These are phyloP conservation scores for Lottia gigantea DNA, from an alignment of 2,888 invertebrate species.

Conservation along the genomic window DNA sequence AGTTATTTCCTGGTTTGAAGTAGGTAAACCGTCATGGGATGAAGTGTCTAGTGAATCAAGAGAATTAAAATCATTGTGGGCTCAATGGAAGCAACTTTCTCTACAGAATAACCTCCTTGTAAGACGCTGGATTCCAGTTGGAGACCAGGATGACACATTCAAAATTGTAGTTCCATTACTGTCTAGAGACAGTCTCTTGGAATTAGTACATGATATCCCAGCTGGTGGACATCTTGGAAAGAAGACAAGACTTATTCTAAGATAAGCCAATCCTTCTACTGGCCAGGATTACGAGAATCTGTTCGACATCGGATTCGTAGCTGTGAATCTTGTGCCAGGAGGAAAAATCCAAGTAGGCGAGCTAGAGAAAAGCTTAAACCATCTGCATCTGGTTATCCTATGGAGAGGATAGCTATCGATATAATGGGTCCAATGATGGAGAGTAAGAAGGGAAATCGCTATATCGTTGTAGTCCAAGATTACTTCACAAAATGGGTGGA, in stretches of 20 bases:
- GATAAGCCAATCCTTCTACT: not conserved
- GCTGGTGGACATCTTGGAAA: conserved; percentile 7
- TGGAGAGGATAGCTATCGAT: conserved; percentile 13
- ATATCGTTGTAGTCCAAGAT: conserved; percentile 6
- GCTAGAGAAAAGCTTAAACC: not conserved
- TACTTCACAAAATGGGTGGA: conserved; percentile 16
- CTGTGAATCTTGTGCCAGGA: conserved; percentile 1
- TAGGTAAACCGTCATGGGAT: not conserved
- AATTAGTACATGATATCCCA: not conserved
- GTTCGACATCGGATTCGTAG: not conserved
- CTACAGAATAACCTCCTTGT: not conserved
- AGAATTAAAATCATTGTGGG: conserved; percentile 7
- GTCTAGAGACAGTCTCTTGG: not conserved
- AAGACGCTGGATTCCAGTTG: not conserved
- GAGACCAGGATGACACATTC: not conserved
- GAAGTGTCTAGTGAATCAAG: not conserved
- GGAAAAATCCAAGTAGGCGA: not conserved
- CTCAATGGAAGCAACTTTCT: not conserved
- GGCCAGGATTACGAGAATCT: not conserved
- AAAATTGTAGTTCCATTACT: not conserved
- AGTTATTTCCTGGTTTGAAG: not conserved
- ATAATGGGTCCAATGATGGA: not conserved
- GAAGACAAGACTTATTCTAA: conserved; percentile 6
- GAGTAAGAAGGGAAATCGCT: conserved; percentile 2
- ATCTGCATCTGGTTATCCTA: not conserved